Evolutionary conservation across 2,888 invertebrate genomes (phyloP).

Genomic region (Biston stratarius): DNA sequence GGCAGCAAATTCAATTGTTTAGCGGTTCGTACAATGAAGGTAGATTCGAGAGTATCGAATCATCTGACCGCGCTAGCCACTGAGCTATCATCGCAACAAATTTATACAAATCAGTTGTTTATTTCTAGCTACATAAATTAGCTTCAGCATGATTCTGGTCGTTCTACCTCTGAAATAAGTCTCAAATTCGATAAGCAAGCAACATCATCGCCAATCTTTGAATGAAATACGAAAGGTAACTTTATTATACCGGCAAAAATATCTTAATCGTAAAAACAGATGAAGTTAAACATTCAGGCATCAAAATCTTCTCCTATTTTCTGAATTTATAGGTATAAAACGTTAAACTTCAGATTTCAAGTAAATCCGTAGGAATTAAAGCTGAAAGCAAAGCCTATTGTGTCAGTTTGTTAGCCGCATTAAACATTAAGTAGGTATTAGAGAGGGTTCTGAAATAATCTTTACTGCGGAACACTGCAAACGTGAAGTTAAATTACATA

Average conservation of each 20-base stretch:
- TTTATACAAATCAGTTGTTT: no score
- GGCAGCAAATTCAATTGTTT: no score
- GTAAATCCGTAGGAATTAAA: neutral
- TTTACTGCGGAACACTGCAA: constrained; percentile 15
- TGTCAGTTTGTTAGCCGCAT: neutral
- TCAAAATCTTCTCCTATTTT: neutral
- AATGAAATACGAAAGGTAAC: neutral
- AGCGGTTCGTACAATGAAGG: no score
- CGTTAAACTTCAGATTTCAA: neutral
- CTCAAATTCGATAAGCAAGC: neutral
- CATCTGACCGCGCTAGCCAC: no score
- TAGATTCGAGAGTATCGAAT: no score
- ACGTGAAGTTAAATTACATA: constrained; percentile 22
- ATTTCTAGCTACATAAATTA: no score
- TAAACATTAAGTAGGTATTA: constrained; percentile 14
- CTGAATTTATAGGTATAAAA: no score
- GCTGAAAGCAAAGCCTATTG: neutral
- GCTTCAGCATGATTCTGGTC: no score
- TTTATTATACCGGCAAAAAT: neutral
- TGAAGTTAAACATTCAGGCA: neutral
- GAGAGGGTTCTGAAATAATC: constrained; percentile 7
- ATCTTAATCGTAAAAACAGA: neutral
- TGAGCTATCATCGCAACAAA: no score
- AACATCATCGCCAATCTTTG: neutral
- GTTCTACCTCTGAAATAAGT: no score